Evolutionary conservation across 2,888 invertebrate genomes (phyloP), one percentile per base, ranked within the genome.

Genomic region (Ectropis crepuscularia): DNA sequence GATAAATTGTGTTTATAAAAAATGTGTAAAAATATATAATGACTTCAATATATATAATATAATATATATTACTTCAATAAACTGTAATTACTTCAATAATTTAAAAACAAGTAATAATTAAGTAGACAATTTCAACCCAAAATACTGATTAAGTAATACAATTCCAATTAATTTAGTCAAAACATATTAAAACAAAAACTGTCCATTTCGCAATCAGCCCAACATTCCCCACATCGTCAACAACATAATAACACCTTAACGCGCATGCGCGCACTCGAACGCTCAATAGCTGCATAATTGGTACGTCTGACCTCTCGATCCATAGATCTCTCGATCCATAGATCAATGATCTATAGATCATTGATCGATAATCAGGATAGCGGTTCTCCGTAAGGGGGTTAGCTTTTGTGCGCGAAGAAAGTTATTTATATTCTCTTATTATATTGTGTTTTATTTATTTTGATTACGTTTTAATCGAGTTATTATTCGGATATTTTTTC

Each of bases 281-380:
- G 63, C 72, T 81, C 78, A 81, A 81, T 81, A 80, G 81, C 68
- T 74, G 69, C 77, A 78, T 81, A 80, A 81, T 81, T 81, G 81
- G 74, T 64, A 69, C 72, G 72, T 60, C 78, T 80, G 82, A 81
- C 80, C 81, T 74, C 77, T 39, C 59, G 64, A 59, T 60, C 64
- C 55, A 60, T 60, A 57, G 63, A 63, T 63, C 74, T 72, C 80
- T 80, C 83, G 82, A 83, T 85, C 57, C 86, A 86, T 86, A 83
- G 87, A 86, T 83, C 85, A 80, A 78, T 83, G 86, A 88, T 89
- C 88, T 85, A 87, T 82, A 81, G 87, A 86, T 87, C 86, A 83
- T 82, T 76, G 78, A 79, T 79, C 79, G 72, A 78, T 78, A 77
- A 78, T 77, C 76, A 76, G 77, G 68, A 76, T 76, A 68, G 74